These are phyloP conservation scores for Drosophila macrospina DNA, from an alignment of 2,888 invertebrate species.

Conservation along the genomic window DNA sequence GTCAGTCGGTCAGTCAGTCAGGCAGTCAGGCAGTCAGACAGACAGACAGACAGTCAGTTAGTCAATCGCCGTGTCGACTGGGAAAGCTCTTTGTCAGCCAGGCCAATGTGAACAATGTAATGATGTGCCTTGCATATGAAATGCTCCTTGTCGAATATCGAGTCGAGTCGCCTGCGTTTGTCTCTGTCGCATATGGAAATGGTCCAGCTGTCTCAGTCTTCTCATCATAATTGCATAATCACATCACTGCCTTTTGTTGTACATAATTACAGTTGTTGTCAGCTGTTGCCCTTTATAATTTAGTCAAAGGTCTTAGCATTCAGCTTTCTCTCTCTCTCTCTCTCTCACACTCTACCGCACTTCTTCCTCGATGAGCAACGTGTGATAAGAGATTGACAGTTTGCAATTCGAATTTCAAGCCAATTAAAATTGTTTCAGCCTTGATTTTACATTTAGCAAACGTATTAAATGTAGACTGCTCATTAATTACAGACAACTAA, in stretches of 20 bases:
- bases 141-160: slow-evolving; percentile 30
- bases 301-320: neutral
- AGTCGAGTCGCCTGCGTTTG: slow-evolving; percentile 8
- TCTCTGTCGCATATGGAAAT: slow-evolving; percentile 33
- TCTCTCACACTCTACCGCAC: no score
- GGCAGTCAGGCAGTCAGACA: slow-evolving; percentile 16
- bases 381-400: neutral
- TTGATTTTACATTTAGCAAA: no score
- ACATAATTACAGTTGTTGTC: slow-evolving; percentile 31
- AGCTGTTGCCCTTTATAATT: slow-evolving; percentile 11
- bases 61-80: slow-evolving; percentile 15
- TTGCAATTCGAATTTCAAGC: slow-evolving; percentile 14
- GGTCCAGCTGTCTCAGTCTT: neutral
- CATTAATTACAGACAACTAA: no score
- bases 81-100: slow-evolving; percentile 62
- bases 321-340: neutral
- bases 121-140: slow-evolving; percentile 74
- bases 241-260: slow-evolving; percentile 38
- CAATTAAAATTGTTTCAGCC: slow-evolving; percentile 6
- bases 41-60: slow-evolving; percentile 21
- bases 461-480: no score
- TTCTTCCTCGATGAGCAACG: no score
- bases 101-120: slow-evolving; percentile 62
- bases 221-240: slow-evolving; percentile 47
- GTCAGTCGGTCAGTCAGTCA: slow-evolving; percentile 48